Conservation (phyloP, 2,888 invertebrate genomes). For the Reticulitermes lucifugus region DNA sequence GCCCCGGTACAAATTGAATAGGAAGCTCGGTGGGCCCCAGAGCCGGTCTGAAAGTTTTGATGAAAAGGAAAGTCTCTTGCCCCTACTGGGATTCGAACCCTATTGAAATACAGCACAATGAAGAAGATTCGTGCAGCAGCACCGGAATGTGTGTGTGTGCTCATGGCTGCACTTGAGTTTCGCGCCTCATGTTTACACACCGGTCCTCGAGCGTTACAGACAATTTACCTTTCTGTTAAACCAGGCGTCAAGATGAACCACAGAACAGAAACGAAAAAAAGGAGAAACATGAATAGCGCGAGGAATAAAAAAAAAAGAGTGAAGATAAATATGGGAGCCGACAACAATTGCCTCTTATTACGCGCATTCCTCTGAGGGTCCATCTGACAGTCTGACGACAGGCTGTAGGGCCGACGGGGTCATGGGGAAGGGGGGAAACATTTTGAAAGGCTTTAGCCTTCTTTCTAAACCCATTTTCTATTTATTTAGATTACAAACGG, state of each 20-base stretch:
- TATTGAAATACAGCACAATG: too few species aligned
- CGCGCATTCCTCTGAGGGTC: neutral
- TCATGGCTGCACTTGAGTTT: neutral
- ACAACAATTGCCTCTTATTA: conserved; percentile 5
- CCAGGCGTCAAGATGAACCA: conserved; percentile 13
- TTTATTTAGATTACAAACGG: too few species aligned
- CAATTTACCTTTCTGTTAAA: conserved; percentile 4
- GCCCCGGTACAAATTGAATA: too few species aligned
- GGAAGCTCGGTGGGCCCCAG: too few species aligned
- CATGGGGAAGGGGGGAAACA: neutral
- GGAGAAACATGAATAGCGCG: neutral
- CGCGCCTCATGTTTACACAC: neutral
- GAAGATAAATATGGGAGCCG: neutral
- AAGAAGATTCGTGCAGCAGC: too few species aligned
- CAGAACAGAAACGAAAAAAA: neutral
- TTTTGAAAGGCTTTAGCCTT: too few species aligned
- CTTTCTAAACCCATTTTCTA: too few species aligned
- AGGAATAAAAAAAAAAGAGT: neutral
- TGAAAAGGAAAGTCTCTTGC: too few species aligned
- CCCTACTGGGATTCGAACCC: too few species aligned
- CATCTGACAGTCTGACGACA: conserved; percentile 1
- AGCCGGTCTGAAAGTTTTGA: too few species aligned
- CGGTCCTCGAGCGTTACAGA: neutral
- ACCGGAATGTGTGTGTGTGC: too few species aligned
- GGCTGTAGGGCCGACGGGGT: neutral